Evolutionary conservation across 2,113 vertebrate genomes (phyloP).

Genomic region (Hassar affinis): DNA sequence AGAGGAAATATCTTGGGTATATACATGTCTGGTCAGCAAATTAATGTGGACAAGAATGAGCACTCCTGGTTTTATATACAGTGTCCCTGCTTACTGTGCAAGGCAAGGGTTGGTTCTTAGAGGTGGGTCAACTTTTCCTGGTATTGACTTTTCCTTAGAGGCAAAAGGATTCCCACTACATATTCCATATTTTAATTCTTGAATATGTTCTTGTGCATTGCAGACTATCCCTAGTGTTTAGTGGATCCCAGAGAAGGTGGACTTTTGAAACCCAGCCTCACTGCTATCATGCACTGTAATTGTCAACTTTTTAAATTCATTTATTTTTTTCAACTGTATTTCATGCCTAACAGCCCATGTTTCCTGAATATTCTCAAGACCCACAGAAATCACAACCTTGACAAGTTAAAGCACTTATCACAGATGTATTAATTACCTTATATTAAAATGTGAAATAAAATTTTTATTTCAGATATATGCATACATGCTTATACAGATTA

Average conservation of each 20-base stretch:
- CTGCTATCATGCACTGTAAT: neutral
- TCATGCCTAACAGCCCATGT: too few relatives aligned
- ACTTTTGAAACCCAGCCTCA: neutral
- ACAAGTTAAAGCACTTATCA: too few relatives aligned
- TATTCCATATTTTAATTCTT: neutral
- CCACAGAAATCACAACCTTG: too few relatives aligned
- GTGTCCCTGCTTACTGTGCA: neutral
- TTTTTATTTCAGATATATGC: too few relatives aligned
- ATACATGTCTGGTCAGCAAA: conserved; percentile 14
- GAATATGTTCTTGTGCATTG: neutral
- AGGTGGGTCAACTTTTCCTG: neutral
- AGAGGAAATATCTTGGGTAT: conserved; percentile 9
- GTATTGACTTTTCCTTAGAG: neutral
- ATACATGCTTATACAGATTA: too few relatives aligned
- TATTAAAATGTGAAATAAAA: too few relatives aligned
- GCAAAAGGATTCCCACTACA: neutral
- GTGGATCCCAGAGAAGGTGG: neutral
- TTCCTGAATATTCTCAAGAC: too few relatives aligned
- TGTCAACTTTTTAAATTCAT: neutral
- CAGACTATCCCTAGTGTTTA: neutral
- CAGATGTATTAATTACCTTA: too few relatives aligned
- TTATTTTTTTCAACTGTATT: neutral
- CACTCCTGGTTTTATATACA: conserved; percentile 29
- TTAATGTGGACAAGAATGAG: conserved; percentile 3
- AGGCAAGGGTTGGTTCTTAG: neutral